Percentiles rank a stretch among this genome's conserved stretches.
phyloP scores from a whole-genome alignment of 2,888 invertebrate species.

The Heliconius hortense region DNA sequence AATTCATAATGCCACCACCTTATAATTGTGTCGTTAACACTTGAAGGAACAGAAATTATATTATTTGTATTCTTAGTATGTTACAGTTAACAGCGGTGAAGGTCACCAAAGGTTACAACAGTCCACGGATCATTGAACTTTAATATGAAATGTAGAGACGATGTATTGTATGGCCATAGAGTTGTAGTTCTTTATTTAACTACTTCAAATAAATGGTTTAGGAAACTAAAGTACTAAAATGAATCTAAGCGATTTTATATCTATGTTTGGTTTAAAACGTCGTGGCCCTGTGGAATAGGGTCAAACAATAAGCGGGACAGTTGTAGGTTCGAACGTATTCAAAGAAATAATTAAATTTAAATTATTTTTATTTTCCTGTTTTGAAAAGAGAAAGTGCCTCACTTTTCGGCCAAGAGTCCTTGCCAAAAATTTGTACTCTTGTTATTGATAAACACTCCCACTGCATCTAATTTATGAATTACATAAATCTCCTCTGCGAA shows the following conservation, averaged over 20 bases:
- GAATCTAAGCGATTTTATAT: neutral
- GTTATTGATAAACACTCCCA: constrained; percentile 35
- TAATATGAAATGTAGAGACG: constrained; percentile 10
- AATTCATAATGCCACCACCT: neutral
- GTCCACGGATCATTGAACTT: constrained; percentile 20
- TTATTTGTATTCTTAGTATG: neutral
- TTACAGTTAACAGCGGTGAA: neutral
- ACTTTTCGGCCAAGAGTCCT: constrained; percentile 37
- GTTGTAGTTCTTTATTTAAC: neutral
- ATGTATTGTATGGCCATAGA: constrained; percentile 5
- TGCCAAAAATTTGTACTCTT: constrained; percentile 43
- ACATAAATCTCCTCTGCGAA: neutral
- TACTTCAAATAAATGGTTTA: neutral
- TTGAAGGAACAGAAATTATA: too few relatives aligned
- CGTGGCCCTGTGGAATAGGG: neutral
- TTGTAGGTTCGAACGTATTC: neutral
- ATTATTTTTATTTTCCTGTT: too few relatives aligned
- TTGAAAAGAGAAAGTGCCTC: too few relatives aligned
- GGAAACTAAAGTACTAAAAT: too few relatives aligned
- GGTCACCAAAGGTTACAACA: constrained; percentile 14
- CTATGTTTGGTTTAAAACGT: neutral
- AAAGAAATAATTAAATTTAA: too few relatives aligned
- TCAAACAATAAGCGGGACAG: neutral
- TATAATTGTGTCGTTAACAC: too few relatives aligned
- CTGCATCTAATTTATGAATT: neutral